These are phyloP conservation scores for Gonatopus flavifemur DNA, from an alignment of 1,140 invertebrate genomes.

Conservation along the genomic window DNA sequence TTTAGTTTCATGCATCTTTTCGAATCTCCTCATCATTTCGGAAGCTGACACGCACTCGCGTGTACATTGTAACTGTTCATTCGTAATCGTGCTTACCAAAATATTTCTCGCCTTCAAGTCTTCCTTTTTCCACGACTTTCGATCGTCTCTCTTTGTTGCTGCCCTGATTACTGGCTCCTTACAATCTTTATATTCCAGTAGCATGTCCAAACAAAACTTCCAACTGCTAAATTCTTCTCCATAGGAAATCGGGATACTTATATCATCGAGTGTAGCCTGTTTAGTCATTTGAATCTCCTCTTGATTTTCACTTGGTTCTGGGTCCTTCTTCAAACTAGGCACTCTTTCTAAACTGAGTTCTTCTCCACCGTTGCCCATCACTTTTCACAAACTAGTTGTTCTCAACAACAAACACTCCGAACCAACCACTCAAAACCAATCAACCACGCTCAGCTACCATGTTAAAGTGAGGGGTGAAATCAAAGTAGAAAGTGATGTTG, in stretches of 20 bases:
- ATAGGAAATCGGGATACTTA: constrained; percentile 15
- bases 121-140: constrained; percentile 8
- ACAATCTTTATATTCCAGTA: constrained; percentile 18
- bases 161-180: constrained; percentile 6
- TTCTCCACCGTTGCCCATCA: too few relatives aligned
- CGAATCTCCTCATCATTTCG: constrained; percentile 8
- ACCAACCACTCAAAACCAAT: too few relatives aligned
- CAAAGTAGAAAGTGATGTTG: too few relatives aligned
- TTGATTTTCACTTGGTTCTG: too few relatives aligned
- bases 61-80: constrained; percentile 16
- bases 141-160: too few relatives aligned
- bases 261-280: constrained; percentile 11
- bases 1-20: constrained; percentile 7
- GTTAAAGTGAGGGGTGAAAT: too few relatives aligned
- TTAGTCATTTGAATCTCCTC: constrained; percentile 9
- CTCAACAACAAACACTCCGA: too few relatives aligned
- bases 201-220: constrained; percentile 10
- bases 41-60: background rate
- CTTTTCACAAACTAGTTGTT: too few relatives aligned
- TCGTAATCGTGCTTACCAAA: constrained; percentile 12
- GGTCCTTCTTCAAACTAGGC: too few relatives aligned
- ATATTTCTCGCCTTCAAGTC: constrained; percentile 17
- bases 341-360: too few relatives aligned
- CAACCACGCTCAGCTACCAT: too few relatives aligned
- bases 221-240: constrained; percentile 11